Evolutionary conservation across 2,888 invertebrate species (phyloP).

Genomic region (Hirudinaria manillensis): DNA sequence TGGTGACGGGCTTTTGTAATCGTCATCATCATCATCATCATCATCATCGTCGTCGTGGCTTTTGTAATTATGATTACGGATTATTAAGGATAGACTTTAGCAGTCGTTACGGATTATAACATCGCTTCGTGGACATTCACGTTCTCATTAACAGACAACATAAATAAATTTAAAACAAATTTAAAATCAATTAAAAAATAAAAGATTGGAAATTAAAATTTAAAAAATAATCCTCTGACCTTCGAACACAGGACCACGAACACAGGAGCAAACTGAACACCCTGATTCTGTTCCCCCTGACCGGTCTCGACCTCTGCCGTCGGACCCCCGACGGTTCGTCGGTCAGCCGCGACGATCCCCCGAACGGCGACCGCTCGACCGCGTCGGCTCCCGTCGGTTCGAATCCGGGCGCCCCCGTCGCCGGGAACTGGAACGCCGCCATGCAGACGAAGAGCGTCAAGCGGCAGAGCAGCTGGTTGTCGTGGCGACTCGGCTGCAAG

Average conservation of each 20-base stretch:
- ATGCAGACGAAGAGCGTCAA: background rate
- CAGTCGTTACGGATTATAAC: too few species aligned
- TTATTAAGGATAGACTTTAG: too few species aligned
- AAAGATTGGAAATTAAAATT: background rate
- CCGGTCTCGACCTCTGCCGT: constrained; percentile 65
- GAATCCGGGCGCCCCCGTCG: background rate
- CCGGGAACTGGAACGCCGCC: constrained; percentile 15
- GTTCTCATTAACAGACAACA: too few species aligned
- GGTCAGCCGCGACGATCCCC: background rate
- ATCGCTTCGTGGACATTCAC: too few species aligned
- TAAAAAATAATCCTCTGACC: background rate
- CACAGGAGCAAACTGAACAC: constrained; percentile 78
- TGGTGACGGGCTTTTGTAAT: too few species aligned
- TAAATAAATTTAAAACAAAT: too few species aligned
- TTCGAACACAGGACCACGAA: constrained; percentile 25
- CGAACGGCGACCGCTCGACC: background rate
- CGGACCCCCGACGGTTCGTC: background rate
- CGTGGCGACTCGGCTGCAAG: constrained; percentile 33
- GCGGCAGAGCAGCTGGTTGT: constrained; percentile 12
- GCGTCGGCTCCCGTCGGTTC: background rate
- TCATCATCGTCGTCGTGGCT: background rate
- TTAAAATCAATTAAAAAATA: too few species aligned
- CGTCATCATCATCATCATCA: background rate
- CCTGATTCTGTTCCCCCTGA: constrained; percentile 84
- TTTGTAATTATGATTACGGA: too few species aligned